Evolutionary conservation across 2,888 invertebrate genomes (phyloP), one percentile per base, ranked within the genome.

Genomic region (Polydrusus tereticollis): DNA sequence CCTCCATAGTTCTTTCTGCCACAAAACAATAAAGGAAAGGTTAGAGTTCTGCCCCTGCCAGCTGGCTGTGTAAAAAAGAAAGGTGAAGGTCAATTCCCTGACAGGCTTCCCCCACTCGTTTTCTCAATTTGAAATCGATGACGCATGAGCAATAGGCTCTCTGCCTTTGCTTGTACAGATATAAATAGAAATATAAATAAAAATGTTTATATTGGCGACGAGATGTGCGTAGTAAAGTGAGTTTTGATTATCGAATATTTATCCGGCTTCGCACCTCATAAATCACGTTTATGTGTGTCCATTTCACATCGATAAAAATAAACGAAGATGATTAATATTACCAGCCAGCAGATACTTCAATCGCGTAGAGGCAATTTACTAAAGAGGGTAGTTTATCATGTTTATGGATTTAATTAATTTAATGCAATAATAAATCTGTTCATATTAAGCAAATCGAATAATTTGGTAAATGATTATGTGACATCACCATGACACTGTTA

Each of bases 401-500:
- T 62, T 75, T 68, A 78, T 77, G 76, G 77, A 71, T 78, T 78
- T 77, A 79, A 79, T 79, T 78, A 79, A 78, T 76, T 75, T 78
- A 78, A 78, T 78, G 75, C 76, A 74, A 73, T 69, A 75, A 75
- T 78, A 79, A 78, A 77, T 71, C 73, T 64, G 63, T 64, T 69
- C 71, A 74, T 75, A 77, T 77, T 77, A 77, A 77, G 78, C 75
- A 78, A 78, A 78, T 77, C 71, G 16, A 77, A 71, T 77, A 77
- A 79, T 78, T 78, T 77, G 77, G 78, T 76, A 76, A 74, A 79
- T 75, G 77, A 78, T 78, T 77, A 78, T 78, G 77, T 78, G 76
- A 77, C 77, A 79, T 78, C 76, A 78, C 69, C 77, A 79, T 78
- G 74, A 78, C 78, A 78, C 77, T 79, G 78, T 77, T 78, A 78